Evolutionary conservation across 2,113 vertebrate species (phyloP).

Genomic region (Cervus canadensis): DNA sequence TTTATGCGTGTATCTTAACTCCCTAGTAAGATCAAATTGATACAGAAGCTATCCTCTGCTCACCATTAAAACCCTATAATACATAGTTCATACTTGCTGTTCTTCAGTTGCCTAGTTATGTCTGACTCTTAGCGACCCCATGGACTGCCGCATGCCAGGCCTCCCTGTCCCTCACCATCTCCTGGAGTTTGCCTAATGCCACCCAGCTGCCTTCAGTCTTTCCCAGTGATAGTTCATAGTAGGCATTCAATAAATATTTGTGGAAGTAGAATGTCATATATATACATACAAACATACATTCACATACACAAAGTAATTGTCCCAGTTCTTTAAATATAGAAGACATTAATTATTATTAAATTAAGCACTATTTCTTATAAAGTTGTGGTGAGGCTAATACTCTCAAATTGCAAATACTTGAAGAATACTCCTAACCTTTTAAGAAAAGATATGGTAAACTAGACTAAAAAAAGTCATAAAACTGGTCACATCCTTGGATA

Average conservation of each 20-base stretch:
- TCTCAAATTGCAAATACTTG: background rate
- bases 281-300: background rate
- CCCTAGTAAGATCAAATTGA: background rate
- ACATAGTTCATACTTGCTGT: background rate
- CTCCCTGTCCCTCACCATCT: background rate
- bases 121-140: background rate
- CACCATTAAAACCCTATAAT: background rate
- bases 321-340: background rate
- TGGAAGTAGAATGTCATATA: background rate
- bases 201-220: background rate
- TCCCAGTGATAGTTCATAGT: background rate
- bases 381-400: background rate
- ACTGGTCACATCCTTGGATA: background rate
- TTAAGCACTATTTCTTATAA: slow-evolving; percentile 2
- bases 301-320: background rate
- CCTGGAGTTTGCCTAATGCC: background rate
- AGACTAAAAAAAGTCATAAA: background rate
- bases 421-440: background rate
- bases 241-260: background rate
- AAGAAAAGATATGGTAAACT: background rate
- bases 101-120: background rate
- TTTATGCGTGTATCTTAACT: background rate
- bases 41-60: background rate
- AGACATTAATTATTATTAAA: background rate
- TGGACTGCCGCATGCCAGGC: background rate